Evolutionary conservation across 2,888 invertebrate genomes (phyloP), one percentile per base, ranked within the genome.

Genomic region (Phrixothrix hirtus): DNA sequence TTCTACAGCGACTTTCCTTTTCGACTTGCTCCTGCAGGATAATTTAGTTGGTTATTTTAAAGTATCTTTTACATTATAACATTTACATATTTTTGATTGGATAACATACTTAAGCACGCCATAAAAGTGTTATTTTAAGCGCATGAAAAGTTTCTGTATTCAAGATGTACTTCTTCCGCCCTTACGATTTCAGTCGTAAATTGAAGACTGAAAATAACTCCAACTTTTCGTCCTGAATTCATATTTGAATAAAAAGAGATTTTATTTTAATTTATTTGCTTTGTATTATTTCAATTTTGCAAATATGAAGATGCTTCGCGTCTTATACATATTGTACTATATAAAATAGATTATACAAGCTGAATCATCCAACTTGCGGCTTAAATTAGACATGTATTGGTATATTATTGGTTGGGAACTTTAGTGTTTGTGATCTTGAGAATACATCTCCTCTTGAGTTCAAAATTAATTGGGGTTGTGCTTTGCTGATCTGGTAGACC

Each of bases 201-300:
- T 37, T 17, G 37, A 37, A 17, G 37, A 10, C 29, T 29, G 29
- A 38, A 47, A 47, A 31, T 38, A 47, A 47, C 39, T 38, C 31
- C 12, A 38, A 15, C 31, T 32, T 25, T 32, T 26, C 47, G 39
- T 47, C 38, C 39, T 30, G 46, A 30, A 46, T 46, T 46, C 46
- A 38, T 37, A 46, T 46, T 21, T 39, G 31, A 32, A 39, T 32
- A 39, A 47, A 46, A 47, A 47, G 38, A 38, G 32, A 39, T 47
- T 39, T 39, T 47, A 39, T 26, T 39, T 47, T 47, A 47, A 47
- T 47, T 47, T 47, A 47, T 47, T 47, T 47, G 47, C 39, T 47
- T 39, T 39, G 34, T 47, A 47, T 47, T 47, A 45, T 45, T 45
- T 37, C 45, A 45, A 37, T 37, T 44, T 45, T 11, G 25, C 12